phyloP scores from a whole-genome alignment of 2,888 invertebrate species.

The Lochmaea capreae region DNA sequence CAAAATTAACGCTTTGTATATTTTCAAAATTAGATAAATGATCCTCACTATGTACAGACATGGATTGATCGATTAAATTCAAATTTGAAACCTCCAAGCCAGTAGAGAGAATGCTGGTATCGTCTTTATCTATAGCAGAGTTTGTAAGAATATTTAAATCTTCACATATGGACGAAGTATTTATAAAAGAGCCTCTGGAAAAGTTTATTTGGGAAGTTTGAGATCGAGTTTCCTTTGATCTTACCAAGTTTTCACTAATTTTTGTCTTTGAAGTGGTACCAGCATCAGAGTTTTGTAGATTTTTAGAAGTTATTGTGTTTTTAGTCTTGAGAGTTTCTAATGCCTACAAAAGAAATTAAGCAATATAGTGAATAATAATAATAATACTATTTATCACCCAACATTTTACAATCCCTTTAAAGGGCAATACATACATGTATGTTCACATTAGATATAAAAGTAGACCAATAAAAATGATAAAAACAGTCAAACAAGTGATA shows the following conservation, averaged over 20 bases:
- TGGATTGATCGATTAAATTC: constrained; percentile 26
- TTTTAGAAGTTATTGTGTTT: constrained; percentile 44
- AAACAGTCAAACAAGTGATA: no score
- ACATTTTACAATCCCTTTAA: no score
- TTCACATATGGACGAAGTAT: constrained; percentile 32
- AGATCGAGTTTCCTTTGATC: constrained; percentile 14
- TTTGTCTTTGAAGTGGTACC: constrained; percentile 54
- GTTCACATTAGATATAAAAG: no score
- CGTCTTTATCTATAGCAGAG: constrained; percentile 40
- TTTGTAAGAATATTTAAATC: constrained; percentile 31
- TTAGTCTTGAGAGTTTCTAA: constrained; percentile 53
- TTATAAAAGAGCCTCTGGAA: constrained; percentile 56
- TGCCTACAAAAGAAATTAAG: constrained; percentile 38
- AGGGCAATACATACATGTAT: no score
- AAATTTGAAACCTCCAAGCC: constrained; percentile 36
- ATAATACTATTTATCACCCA: no score
- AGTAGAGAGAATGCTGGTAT: constrained; percentile 34
- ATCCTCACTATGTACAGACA: constrained; percentile 21
- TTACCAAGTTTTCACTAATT: constrained; percentile 25
- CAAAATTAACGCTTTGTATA: constrained; percentile 48
- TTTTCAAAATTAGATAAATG: constrained; percentile 43
- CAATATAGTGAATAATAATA: no score
- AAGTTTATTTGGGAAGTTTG: constrained; percentile 55
- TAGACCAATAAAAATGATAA: no score
- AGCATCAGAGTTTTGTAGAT: constrained; percentile 55